Conservation (phyloP, 2,797 vertebrate species). For the Oophaga sylvatica region DNA sequence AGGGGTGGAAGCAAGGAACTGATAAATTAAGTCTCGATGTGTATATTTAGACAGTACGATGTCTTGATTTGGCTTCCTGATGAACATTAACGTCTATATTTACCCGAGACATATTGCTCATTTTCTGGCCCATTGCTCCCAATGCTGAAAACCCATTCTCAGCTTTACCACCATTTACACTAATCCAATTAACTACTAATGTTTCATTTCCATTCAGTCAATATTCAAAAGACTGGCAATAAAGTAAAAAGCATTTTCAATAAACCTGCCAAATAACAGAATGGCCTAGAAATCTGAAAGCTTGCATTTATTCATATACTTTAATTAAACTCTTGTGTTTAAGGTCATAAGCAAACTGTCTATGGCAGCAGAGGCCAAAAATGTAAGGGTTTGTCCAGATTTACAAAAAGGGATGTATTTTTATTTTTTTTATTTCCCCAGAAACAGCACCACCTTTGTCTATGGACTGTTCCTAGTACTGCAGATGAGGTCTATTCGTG, state of each 20-base stretch:
- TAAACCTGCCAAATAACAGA: slow-evolving; percentile 39
- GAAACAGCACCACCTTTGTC: neutral
- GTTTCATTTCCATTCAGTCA: slow-evolving; percentile 25
- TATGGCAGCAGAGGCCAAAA: neutral
- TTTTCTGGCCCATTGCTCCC: slow-evolving; percentile 18
- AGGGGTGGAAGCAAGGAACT: neutral
- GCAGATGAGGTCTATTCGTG: neutral
- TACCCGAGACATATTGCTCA: slow-evolving; percentile 7
- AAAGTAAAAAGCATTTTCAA: slow-evolving; percentile 33
- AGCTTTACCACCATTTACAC: slow-evolving; percentile 7
- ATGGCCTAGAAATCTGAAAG: slow-evolving; percentile 40
- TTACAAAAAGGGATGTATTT: neutral
- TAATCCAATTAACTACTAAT: slow-evolving; percentile 42
- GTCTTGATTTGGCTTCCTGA: neutral
- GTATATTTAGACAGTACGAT: neutral
- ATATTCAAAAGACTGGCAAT: slow-evolving; percentile 40
- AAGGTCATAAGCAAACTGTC: slow-evolving; percentile 24
- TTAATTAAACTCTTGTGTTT: slow-evolving; percentile 23
- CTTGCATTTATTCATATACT: slow-evolving; percentile 40
- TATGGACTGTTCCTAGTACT: neutral
- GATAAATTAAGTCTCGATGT: neutral
- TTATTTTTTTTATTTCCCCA: neutral
- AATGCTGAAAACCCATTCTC: slow-evolving; percentile 7
- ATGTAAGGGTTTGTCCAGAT: neutral
- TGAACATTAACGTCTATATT: neutral